phyloP scores from a whole-genome alignment of 2,888 invertebrate species.

The Andricus quercusramuli region DNA sequence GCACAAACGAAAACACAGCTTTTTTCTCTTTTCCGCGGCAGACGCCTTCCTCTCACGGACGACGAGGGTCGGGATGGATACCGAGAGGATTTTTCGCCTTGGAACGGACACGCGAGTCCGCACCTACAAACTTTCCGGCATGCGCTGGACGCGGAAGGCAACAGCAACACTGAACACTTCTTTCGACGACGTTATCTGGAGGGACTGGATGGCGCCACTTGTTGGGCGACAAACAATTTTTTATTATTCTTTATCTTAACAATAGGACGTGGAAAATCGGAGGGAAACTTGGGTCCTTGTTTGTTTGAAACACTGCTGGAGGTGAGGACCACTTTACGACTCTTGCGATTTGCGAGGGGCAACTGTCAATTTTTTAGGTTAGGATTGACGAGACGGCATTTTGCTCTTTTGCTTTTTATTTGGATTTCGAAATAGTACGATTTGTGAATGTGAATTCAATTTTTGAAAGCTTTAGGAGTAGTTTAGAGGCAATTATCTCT shows the following conservation, averaged over 20 bases:
- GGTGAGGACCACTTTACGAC: neutral
- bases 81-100: slow-evolving; percentile 12
- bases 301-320: neutral
- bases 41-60: slow-evolving; percentile 22
- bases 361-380: neutral
- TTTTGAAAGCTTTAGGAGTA: neutral
- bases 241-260: neutral
- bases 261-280: neutral
- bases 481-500: neutral
- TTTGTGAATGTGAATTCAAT: neutral
- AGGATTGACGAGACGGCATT: neutral
- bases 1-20: slow-evolving; percentile 16
- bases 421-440: neutral
- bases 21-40: neutral
- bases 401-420: neutral
- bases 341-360: neutral
- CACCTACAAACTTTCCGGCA: slow-evolving; percentile 2
- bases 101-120: slow-evolving; percentile 32
- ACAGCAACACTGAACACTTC: slow-evolving; percentile 2
- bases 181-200: slow-evolving; percentile 7
- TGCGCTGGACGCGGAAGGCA: slow-evolving; percentile 17
- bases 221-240: neutral
- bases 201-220: slow-evolving; percentile 26
- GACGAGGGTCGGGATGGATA: slow-evolving; percentile 27
- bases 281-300: neutral